A percentile compares a stretch with the other conserved stretches of the same genome.
These are phyloP conservation scores for Diadegma fenestrale DNA, from an alignment of 2,888 invertebrate species.

Conservation along the genomic window DNA sequence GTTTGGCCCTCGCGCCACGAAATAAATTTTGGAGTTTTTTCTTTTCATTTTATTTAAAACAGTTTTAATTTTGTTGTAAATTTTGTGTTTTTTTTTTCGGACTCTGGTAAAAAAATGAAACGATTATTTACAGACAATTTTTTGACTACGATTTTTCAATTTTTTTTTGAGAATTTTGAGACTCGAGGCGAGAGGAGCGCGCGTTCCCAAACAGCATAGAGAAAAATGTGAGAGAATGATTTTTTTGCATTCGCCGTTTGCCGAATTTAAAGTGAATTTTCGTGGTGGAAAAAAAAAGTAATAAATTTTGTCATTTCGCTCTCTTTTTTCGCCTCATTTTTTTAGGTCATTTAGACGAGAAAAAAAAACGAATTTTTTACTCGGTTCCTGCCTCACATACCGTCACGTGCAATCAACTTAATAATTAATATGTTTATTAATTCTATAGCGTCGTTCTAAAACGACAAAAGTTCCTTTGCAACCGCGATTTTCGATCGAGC, in stretches of 20 bases:
- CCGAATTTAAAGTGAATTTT: too few species aligned
- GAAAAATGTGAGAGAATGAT: conserved; percentile 8
- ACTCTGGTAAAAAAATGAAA: background rate
- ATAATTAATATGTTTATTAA: conserved; percentile 57
- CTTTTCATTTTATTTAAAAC: background rate
- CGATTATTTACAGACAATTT: conserved; percentile 1
- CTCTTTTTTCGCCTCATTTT: background rate
- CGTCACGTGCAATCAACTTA: conserved; percentile 36
- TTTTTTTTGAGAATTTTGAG: background rate
- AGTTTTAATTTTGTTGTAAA: background rate
- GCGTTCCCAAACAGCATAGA: background rate
- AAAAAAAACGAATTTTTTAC: background rate
- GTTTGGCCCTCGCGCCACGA: background rate
- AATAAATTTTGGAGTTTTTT: background rate
- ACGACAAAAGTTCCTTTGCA: conserved; percentile 51
- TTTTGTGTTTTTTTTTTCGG: too few species aligned
- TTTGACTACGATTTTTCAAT: background rate
- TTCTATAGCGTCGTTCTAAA: conserved; percentile 50
- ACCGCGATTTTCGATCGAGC: conserved; percentile 48
- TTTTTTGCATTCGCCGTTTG: background rate
- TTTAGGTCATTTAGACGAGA: background rate
- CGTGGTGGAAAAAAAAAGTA: background rate
- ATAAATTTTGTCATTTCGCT: background rate
- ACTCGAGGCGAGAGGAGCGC: background rate
- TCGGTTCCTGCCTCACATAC: conserved; percentile 27